These are phyloP conservation scores for Alca torda DNA, from an alignment of 2,797 vertebrate genomes.

Conservation along the genomic window DNA sequence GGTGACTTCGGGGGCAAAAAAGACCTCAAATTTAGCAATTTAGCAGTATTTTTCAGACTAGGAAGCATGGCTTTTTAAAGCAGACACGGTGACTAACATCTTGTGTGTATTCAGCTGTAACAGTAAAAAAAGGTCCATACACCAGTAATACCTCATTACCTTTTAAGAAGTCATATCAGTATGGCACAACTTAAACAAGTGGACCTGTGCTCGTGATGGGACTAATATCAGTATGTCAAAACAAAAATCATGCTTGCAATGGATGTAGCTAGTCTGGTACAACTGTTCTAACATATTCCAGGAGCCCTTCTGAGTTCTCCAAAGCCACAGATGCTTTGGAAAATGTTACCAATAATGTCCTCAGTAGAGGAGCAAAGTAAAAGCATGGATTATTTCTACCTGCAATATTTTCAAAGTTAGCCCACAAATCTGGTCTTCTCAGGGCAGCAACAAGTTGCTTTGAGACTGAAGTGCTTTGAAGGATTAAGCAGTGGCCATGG, in stretches of 20 bases:
- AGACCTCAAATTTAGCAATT: not conserved
- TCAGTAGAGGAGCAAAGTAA: not conserved
- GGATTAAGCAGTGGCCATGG: not conserved
- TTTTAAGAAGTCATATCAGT: not conserved
- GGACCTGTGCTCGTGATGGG: not conserved
- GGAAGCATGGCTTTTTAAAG: not conserved
- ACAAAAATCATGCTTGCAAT: not conserved
- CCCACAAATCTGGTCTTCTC: not conserved
- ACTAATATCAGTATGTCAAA: not conserved
- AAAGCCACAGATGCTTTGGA: not conserved
- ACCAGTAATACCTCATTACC: not conserved
- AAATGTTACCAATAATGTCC: not conserved
- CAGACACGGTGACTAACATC: not conserved
- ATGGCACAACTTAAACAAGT: not conserved
- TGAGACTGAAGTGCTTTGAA: not conserved
- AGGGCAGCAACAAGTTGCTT: not conserved
- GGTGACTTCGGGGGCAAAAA: not conserved
- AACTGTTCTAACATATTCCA: not conserved
- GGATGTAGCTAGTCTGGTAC: not conserved
- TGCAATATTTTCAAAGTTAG: not conserved
- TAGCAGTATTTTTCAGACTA: not conserved
- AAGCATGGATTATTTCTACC: not conserved
- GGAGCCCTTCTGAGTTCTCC: not conserved
- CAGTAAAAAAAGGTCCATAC: not conserved
- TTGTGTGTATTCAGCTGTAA: not conserved